Evolutionary conservation across 2,113 vertebrate species (phyloP), one percentile per base, ranked within the genome.

Genomic region (Stegastes partitus): DNA sequence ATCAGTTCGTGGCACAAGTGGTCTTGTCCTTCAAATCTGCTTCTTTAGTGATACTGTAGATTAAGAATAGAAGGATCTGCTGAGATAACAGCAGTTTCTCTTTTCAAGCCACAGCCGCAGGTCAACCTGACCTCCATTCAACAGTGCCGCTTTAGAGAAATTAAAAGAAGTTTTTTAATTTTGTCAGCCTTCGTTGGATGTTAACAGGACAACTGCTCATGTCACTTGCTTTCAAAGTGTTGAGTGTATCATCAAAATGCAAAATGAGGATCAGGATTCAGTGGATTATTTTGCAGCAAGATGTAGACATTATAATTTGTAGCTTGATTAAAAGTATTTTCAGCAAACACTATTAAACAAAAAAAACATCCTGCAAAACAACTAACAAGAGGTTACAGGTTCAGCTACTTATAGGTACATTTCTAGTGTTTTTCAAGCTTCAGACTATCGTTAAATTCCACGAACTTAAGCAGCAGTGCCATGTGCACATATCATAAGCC

Each of bases 1-100:
- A 58, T 73, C 23, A 68, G 58, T 59, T 73, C 49, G 66, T 66
- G 63, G 26, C 42, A 22, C 47, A 54, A 4, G 5, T 5, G 11
- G 3, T 45, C 50, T 15, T 81, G 45, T 42, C 66, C n/a, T 39
- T 68, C 0, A 26, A 9, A 18, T 18, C 54, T 1, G 3, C 8
- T 37, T 75, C 28, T 64, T 45, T 19, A 68, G 21, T 65, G 11
- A 66, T 51, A 44, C 12, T 58, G 16, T 39, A 28, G n/a, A 15
- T 31, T 45, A 81, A 4, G 5, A 55, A 45, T 11, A 31, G 23
- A 42, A 42, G 39, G 39, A 42, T 42, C 12, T 42, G 3, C 8
- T 42, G 11, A 4, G 11, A 42, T 15, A 8, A 42, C 15, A 15
- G 11, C 12, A 42, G 39, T 12, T 15, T 11, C 11, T 12, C 14